Evolutionary conservation across 2,888 invertebrate genomes (phyloP), one percentile per base, ranked within the genome.

Genomic region (Leptothorax acervorum): DNA sequence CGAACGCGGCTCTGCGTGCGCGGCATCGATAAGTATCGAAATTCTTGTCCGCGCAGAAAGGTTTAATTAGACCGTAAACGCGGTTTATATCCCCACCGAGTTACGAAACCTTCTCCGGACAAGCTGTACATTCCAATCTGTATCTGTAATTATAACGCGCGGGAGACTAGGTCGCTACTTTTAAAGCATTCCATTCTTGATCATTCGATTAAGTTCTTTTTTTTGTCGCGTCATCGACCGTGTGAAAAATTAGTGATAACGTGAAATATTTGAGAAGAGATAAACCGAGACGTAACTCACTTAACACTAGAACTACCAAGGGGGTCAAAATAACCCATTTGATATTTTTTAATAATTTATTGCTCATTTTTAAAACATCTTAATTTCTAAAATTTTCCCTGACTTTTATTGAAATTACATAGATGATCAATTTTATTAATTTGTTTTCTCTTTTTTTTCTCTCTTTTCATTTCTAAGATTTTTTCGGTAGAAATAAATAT

Each of bases 41-140:
- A 79, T 60, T 70, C 78, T 85, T 78, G 60, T 84, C 1, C 83
- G 62, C 31, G 53, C 60, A 68, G 51, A 42, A 76, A 78, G 76
- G 68, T 51, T 88, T 83, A 70, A 65, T 88, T 88, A 83, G 62
- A 83, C 78, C 79, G 70, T 88, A 82, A 85, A 88, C 62, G 78
- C 71, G 45, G 62, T 71, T 57, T 57, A 23, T 70, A 63, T 35
- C 66, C 53, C 60, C 57, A 31, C n/a, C 60, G 57, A 15, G 66
- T 88, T 86, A 63, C 83, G 87, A 88, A 88, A 88, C 68, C 9
- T 11, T 15, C 6, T 9, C 3, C 63, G 74, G 79, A 87, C 85
- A 85, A 88, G 83, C 84, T 85, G 87, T 65, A 48, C 48, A 83
- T 65, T 57, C 71, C 53, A 51, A 85, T 70, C 82, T 53, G 81